Evolutionary conservation across 1,140 invertebrate genomes (phyloP).

Genomic region (Drosophila arawakana): DNA sequence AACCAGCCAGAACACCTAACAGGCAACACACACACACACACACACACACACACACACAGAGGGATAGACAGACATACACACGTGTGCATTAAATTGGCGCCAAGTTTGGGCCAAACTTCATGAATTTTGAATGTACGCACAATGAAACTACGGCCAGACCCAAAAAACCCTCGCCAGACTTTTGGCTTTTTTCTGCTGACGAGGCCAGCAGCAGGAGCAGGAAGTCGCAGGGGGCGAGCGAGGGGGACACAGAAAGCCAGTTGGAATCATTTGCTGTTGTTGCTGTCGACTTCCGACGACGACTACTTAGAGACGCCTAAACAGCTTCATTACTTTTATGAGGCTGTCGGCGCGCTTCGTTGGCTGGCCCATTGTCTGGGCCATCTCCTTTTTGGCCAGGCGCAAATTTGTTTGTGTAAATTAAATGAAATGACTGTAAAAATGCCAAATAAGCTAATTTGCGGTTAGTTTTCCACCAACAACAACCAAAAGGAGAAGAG

Average conservation of each 20-base stretch:
- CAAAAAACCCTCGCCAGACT: slow-evolving; percentile 12
- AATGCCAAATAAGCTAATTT: slow-evolving; percentile 83
- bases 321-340: slow-evolving; percentile 83
- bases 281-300: slow-evolving; percentile 66
- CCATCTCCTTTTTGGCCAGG: slow-evolving; percentile 63
- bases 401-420: slow-evolving; percentile 83
- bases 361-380: slow-evolving; percentile 77
- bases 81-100: slow-evolving; percentile 66
- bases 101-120: slow-evolving; percentile 71
- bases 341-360: slow-evolving; percentile 71
- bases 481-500: background rate
- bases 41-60: slow-evolving; percentile 5
- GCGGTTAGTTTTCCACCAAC: slow-evolving; percentile 68
- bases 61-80: slow-evolving; percentile 13
- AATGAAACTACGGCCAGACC: slow-evolving; percentile 58
- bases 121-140: slow-evolving; percentile 80
- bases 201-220: slow-evolving; percentile 53
- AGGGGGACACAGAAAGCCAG: background rate
- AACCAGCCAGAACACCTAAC: slow-evolving; percentile 12
- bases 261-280: slow-evolving; percentile 31
- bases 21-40: slow-evolving; percentile 4
- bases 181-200: slow-evolving; percentile 69
- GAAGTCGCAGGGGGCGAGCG: slow-evolving; percentile 28
- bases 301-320: slow-evolving; percentile 83
- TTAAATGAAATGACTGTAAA: slow-evolving; percentile 83